A percentile compares a stretch with the other conserved stretches of the same genome.
Evolutionary conservation across 2,888 invertebrate species (phyloP).

Genomic region (Ornithoptera priamus): DNA sequence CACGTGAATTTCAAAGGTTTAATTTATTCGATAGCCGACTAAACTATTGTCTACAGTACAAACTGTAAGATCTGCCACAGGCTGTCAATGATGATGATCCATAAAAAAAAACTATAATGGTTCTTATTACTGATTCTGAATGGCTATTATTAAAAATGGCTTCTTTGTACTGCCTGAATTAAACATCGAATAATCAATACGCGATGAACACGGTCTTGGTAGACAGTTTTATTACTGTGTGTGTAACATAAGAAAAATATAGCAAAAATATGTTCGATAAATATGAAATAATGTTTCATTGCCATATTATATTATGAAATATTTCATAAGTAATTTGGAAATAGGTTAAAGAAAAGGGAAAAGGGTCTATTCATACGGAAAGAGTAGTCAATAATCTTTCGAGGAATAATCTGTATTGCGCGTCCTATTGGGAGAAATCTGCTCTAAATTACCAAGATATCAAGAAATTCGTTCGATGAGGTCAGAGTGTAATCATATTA

Average conservation of each 20-base stretch:
- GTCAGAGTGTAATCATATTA: constrained; percentile 24
- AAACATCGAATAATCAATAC: too few species aligned
- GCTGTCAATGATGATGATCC: too few species aligned
- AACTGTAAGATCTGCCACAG: background rate
- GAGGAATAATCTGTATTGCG: constrained; percentile 2
- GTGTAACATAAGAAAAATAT: too few species aligned
- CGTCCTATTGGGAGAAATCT: constrained; percentile 13
- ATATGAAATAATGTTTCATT: background rate
- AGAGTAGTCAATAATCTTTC: background rate
- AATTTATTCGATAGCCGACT: background rate
- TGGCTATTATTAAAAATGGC: too few species aligned
- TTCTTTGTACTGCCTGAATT: too few species aligned
- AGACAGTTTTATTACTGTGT: too few species aligned
- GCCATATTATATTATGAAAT: background rate
- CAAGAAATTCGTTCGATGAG: constrained; percentile 21
- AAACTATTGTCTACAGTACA: background rate
- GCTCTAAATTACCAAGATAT: constrained; percentile 22
- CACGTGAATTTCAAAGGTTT: background rate
- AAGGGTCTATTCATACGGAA: background rate
- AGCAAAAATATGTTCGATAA: too few species aligned
- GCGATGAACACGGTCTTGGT: too few species aligned
- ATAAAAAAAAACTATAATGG: too few species aligned
- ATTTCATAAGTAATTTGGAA: background rate
- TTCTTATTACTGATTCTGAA: too few species aligned
- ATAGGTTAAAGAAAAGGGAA: background rate